Conservation (phyloP, 1,140 invertebrate species). For the Ectropis grisescens region DNA sequence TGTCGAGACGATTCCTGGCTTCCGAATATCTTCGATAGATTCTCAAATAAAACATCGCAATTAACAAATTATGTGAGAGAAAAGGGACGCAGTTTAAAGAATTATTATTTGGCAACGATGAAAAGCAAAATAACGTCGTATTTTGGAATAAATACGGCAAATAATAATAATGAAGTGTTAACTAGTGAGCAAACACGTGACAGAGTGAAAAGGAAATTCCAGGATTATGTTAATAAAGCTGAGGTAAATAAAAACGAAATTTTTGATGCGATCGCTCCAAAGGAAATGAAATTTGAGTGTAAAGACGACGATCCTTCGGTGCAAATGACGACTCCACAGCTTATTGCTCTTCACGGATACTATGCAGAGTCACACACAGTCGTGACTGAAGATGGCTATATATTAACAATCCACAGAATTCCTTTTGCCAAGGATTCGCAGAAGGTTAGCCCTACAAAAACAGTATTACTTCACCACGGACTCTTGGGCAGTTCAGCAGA, state of each 20-base stretch:
- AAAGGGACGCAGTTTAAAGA: constrained; percentile 38
- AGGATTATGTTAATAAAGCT: constrained; percentile 28
- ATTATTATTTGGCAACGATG: constrained; percentile 42
- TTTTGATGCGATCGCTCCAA: constrained; percentile 45
- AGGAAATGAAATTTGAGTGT: constrained; percentile 21
- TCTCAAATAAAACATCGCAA: constrained; percentile 38
- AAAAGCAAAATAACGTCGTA: constrained; percentile 35
- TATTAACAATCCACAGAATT: constrained; percentile 81
- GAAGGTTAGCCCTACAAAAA: constrained; percentile 28
- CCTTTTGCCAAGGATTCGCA: constrained; percentile 52
- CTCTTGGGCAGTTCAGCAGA: constrained; percentile 81
- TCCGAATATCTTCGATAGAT: constrained; percentile 29
- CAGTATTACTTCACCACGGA: constrained; percentile 83
- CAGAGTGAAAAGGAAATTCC: constrained; percentile 33
- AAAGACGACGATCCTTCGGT: constrained; percentile 43
- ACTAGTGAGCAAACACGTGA: constrained; percentile 6
- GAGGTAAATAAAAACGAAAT: constrained; percentile 23
- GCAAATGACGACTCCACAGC: constrained; percentile 65
- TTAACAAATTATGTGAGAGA: constrained; percentile 38
- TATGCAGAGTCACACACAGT: constrained; percentile 76
- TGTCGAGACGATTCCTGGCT: constrained; percentile 31
- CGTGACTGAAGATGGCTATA: constrained; percentile 79
- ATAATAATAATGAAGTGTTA: neutral
- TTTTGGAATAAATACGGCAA: constrained; percentile 15
- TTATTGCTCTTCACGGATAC: constrained; percentile 77